These are phyloP conservation scores for Ecdyonurus torrentis DNA, from an alignment of 2,888 invertebrate species.

Conservation along the genomic window DNA sequence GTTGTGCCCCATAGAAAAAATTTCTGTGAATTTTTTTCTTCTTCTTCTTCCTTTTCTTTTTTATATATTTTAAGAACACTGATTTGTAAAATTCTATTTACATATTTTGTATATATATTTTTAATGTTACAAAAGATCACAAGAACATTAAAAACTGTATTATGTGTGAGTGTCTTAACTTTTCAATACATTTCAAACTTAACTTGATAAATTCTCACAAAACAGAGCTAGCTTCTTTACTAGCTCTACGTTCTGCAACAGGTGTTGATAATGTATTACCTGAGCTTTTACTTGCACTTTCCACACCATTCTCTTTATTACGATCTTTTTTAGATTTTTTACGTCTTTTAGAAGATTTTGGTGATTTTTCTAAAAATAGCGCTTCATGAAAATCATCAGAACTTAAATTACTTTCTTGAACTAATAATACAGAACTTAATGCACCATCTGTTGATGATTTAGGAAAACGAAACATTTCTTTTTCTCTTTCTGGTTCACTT, in stretches of 20 bases:
- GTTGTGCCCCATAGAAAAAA: no score
- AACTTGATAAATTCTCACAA: slow-evolving; percentile 7
- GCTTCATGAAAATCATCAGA: slow-evolving; percentile 40
- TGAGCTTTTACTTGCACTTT: background rate
- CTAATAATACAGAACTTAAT: slow-evolving; percentile 36
- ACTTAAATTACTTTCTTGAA: slow-evolving; percentile 36
- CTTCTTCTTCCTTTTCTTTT: no score
- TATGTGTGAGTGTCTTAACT: no score
- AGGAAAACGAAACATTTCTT: slow-evolving; percentile 34
- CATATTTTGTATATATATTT: no score
- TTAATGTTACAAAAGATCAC: no score
- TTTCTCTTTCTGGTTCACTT: slow-evolving; percentile 30
- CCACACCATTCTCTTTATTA: slow-evolving; percentile 4
- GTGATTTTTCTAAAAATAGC: slow-evolving; percentile 34
- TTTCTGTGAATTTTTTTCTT: no score
- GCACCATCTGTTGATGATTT: slow-evolving; percentile 39
- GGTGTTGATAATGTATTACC: background rate
- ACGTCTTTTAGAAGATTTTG: slow-evolving; percentile 28
- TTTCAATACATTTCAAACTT: no score
- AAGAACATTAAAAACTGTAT: no score
- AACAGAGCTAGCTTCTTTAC: slow-evolving; percentile 8
- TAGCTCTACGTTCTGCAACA: background rate
- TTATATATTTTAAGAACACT: no score
- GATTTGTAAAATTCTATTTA: no score
- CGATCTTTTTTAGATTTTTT: slow-evolving; percentile 25